Evolutionary conservation across 2,888 invertebrate genomes (phyloP).

Genomic region (Octodonta nipae): DNA sequence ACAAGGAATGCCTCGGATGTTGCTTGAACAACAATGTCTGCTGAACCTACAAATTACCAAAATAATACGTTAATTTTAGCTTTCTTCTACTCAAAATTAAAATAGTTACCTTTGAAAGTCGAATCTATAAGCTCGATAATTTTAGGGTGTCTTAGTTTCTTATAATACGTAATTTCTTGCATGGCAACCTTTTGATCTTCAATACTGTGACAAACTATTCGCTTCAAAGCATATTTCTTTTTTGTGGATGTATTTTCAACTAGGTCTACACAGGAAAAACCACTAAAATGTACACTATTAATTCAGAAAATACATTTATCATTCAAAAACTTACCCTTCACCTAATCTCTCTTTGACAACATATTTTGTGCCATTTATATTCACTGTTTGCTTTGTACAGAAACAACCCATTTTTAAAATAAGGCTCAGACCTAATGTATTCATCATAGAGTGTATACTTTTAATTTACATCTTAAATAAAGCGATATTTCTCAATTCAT

Average conservation of each 20-base stretch:
- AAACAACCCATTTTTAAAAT: conserved; percentile 63
- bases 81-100: conserved; percentile 7
- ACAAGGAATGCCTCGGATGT: conserved; percentile 61
- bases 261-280: conserved; percentile 68
- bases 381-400: conserved; percentile 58
- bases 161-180: conserved; percentile 61
- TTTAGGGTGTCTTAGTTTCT: conserved; percentile 55
- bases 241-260: conserved; percentile 54
- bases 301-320: conserved; percentile 5
- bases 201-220: conserved; percentile 64
- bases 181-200: conserved; percentile 61
- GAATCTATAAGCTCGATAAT: conserved; percentile 61
- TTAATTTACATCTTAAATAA: neutral
- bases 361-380: conserved; percentile 58
- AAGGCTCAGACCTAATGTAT: conserved; percentile 53
- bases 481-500: neutral
- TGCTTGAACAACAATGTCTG: conserved; percentile 52
- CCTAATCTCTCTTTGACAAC: conserved; percentile 56
- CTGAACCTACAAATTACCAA: conserved; percentile 34
- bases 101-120: conserved; percentile 41
- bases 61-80: conserved; percentile 2
- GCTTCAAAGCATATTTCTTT: conserved; percentile 61
- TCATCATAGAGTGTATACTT: conserved; percentile 41
- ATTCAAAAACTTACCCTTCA: conserved; percentile 48
- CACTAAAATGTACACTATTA: conserved; percentile 40